Evolutionary conservation across 1,140 invertebrate species (phyloP).

Genomic region (Lasioglossum albipes): DNA sequence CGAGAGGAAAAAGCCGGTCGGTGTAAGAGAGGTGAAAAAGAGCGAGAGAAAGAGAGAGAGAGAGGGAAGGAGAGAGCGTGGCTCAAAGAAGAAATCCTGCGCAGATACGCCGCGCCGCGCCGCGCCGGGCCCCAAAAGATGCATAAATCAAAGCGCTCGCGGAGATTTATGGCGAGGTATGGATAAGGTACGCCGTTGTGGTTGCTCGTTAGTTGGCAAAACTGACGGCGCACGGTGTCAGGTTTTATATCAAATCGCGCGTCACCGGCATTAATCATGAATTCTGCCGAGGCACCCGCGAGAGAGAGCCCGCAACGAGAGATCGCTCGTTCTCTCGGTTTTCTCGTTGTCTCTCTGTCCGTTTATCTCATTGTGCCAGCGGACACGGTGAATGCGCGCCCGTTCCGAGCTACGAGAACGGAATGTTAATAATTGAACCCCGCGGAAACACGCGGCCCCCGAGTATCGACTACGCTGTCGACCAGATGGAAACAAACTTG

Average conservation of each 20-base stretch:
- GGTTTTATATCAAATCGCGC: slow-evolving; percentile 65
- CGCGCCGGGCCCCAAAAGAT: background rate
- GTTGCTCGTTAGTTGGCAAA: slow-evolving; percentile 60
- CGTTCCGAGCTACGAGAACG: background rate
- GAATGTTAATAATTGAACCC: slow-evolving; percentile 45
- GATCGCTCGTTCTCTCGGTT: background rate
- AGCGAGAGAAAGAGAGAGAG: background rate
- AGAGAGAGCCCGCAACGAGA: background rate
- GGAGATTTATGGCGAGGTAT: slow-evolving; percentile 60
- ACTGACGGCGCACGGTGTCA: slow-evolving; percentile 54
- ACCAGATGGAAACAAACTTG: slow-evolving; percentile 25
- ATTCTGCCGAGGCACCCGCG: slow-evolving; percentile 28
- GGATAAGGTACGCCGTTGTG: slow-evolving; percentile 55
- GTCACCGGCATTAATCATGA: slow-evolving; percentile 60
- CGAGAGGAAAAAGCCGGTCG: background rate
- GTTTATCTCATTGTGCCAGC: slow-evolving; percentile 12
- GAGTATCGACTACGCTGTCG: background rate
- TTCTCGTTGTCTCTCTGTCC: background rate
- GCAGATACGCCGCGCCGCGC: background rate
- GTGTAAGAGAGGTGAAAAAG: background rate
- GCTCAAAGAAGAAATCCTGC: slow-evolving; percentile 26
- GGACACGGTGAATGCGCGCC: background rate
- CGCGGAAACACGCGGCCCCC: background rate
- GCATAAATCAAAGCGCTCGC: slow-evolving; percentile 57
- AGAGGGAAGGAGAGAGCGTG: background rate